phyloP scores from a whole-genome alignment of 2,888 invertebrate species.

The Ecliptopera silaceata region DNA sequence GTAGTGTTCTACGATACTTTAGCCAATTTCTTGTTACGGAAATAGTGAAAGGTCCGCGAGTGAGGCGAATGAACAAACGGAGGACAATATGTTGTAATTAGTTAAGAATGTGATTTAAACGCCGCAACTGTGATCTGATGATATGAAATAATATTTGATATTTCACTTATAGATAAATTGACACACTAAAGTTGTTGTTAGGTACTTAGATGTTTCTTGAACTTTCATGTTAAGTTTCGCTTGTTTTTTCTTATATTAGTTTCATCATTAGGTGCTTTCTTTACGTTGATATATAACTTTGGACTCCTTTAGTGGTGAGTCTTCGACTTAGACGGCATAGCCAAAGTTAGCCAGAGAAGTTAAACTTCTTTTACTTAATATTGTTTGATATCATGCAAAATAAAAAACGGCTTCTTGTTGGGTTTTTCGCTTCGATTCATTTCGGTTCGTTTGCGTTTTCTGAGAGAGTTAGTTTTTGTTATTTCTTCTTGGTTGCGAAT shows the following conservation, averaged over 20 bases:
- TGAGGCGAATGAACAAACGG: slow-evolving; percentile 73
- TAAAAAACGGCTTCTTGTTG: slow-evolving; percentile 39
- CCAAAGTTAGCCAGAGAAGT: slow-evolving; percentile 79
- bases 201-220: slow-evolving; percentile 58
- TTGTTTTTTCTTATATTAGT: slow-evolving; percentile 53
- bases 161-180: slow-evolving; percentile 81
- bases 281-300: slow-evolving; percentile 67
- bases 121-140: slow-evolving; percentile 84
- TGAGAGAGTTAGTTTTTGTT: slow-evolving; percentile 16
- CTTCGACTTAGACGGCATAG: slow-evolving; percentile 71
- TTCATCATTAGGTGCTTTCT: slow-evolving; percentile 74
- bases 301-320: slow-evolving; percentile 59
- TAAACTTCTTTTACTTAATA: slow-evolving; percentile 64
- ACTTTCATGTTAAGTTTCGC: slow-evolving; percentile 48
- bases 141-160: slow-evolving; percentile 83
- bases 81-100: slow-evolving; percentile 81
- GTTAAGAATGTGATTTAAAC: slow-evolving; percentile 83
- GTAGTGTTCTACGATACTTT: slow-evolving; percentile 54
- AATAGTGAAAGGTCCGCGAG: slow-evolving; percentile 67
- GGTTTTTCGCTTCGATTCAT: slow-evolving; percentile 41
- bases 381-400: slow-evolving; percentile 41
- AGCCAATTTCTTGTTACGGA: slow-evolving; percentile 54
- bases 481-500: slow-evolving; percentile 54
- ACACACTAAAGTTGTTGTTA: slow-evolving; percentile 70
- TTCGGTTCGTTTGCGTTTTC: slow-evolving; percentile 37